Conservation (phyloP, 2,797 vertebrate species). For the Rhinogobio ventralis region DNA sequence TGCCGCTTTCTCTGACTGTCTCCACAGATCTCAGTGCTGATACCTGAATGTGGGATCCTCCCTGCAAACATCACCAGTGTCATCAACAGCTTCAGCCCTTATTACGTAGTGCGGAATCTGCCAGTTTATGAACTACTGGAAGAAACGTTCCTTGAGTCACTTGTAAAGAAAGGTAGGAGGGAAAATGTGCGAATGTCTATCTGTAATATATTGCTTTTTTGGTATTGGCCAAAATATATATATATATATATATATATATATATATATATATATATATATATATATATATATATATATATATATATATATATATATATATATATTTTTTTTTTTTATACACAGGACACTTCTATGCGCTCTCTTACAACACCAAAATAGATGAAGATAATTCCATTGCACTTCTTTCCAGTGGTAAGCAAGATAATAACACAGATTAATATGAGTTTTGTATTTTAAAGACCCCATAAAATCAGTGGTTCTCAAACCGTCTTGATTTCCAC, state of each 20-base stretch:
- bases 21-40: slow-evolving; percentile 86
- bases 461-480: neutral
- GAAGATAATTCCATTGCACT: slow-evolving; percentile 88
- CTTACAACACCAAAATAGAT: slow-evolving; percentile 85
- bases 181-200: neutral
- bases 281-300: too few species aligned
- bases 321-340: slow-evolving; percentile 20
- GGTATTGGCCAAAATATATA: neutral
- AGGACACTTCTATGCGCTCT: slow-evolving; percentile 86
- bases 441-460: neutral
- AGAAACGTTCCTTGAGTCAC: slow-evolving; percentile 77
- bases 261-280: too few species aligned
- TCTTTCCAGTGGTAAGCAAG: slow-evolving; percentile 83
- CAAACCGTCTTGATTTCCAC: neutral
- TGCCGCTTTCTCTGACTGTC: neutral
- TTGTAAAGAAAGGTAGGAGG: slow-evolving; percentile 82
- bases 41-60: slow-evolving; percentile 84
- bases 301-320: too few species aligned
- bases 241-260: too few species aligned
- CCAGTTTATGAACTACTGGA: slow-evolving; percentile 80
- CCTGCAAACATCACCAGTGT: slow-evolving; percentile 77
- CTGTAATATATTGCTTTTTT: neutral
- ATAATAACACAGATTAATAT: neutral
- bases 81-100: slow-evolving; percentile 77
- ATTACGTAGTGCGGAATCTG: slow-evolving; percentile 84